Evolutionary conservation across 2,888 invertebrate species (phyloP), one percentile per base, ranked within the genome.

Genomic region (Cartodere bifasciata): DNA sequence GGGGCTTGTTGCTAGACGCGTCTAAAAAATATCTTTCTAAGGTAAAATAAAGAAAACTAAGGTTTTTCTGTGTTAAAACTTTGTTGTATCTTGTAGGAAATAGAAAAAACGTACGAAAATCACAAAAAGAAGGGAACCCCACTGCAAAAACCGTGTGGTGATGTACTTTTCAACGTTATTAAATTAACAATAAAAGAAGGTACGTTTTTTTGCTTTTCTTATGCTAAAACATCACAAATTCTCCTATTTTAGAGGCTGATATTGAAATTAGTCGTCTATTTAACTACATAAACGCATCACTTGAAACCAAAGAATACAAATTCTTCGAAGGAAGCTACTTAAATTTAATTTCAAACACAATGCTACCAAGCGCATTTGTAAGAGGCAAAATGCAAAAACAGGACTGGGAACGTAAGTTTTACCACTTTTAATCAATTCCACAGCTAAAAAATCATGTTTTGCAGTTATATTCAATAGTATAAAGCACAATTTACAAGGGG

Each of bases 131-230:
- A 42, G 37, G 35, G 34, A 7, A 38, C 31, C 31, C 11, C 35
- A 13, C 10, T 27, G 4, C 41, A 38, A 23, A 24, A 32, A 13
- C 31, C 38, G 10, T 43, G 39, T 36, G 32, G 40, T 10, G 46
- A 46, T 14, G 29, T 50, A 13, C 40, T 47, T 31, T 27, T 31
- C 23, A 35, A 41, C 29, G 38, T 45, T 28, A 35, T 49, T 10
- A 41, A 43, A 28, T 32, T 36, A 7, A 43, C 44, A 12, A 23
- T 44, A 20, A 40, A 35, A 36, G 39, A 47, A 37, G 43, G 46
- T 44, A 35, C 29, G 24, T 24, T 22, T 26, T 23, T 13, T 28
- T 13, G 12, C 11, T 35, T 10, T 16, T 32, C 3, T 17, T n/a
- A 28, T 6, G 26, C 10, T 12, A 13, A 21, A 10, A 24, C 25